These are phyloP conservation scores for Lerista edwardsae DNA, from an alignment of 2,797 vertebrate species.

Conservation along the genomic window DNA sequence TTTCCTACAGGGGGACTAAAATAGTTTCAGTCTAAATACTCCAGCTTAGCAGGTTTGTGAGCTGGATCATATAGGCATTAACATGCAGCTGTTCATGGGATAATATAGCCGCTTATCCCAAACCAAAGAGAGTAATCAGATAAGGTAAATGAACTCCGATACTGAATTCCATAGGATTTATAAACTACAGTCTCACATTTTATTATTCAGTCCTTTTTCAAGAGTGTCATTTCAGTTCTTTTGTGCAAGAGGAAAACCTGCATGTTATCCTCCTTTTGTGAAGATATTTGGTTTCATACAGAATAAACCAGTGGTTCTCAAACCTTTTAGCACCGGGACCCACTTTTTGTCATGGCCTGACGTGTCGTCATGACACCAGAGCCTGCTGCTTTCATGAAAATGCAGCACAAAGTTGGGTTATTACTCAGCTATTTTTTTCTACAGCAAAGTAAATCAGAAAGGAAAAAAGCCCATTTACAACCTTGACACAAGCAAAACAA, in stretches of 20 bases:
- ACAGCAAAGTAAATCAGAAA: no score
- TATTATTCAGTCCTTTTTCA: constrained; percentile 19
- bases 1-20: neutral
- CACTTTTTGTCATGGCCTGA: no score
- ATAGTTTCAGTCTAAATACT: neutral
- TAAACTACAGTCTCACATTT: neutral
- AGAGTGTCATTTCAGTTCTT: constrained; percentile 38
- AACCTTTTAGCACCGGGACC: no score
- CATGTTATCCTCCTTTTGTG: constrained; percentile 28
- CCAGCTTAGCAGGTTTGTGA: neutral
- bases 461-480: no score
- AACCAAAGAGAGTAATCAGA: neutral
- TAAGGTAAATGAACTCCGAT: constrained; percentile 3
- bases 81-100: neutral
- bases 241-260: constrained; percentile 48
- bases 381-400: no score
- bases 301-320: constrained; percentile 38
- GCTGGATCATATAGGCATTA: neutral
- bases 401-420: no score
- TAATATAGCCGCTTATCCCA: neutral
- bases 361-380: no score
- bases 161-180: constrained; percentile 11
- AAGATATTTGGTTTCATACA: constrained; percentile 60
- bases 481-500: no score
- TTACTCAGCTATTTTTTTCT: no score